A percentile compares a stretch with the other conserved stretches of the same genome.
Conservation (phyloP, 2,888 invertebrate species). For the Ormia ochracea region DNA sequence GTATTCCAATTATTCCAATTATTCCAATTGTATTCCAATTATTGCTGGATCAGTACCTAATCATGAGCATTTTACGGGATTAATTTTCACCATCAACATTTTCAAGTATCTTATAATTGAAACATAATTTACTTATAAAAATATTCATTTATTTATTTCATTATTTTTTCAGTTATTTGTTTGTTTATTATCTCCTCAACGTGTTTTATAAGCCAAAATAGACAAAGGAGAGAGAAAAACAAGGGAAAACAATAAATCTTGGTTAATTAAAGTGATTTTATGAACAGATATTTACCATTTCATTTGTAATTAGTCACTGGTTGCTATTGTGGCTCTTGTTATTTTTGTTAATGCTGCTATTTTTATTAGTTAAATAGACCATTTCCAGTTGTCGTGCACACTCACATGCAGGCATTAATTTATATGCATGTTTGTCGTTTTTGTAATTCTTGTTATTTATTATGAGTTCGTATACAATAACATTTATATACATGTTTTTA, state of each 20-base stretch:
- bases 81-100: too few relatives aligned
- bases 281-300: constrained; percentile 49
- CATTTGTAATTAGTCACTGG: constrained; percentile 53
- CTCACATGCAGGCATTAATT: neutral
- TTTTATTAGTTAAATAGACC: neutral
- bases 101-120: too few relatives aligned
- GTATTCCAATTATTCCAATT: too few relatives aligned
- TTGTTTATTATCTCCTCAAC: neutral
- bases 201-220: constrained; percentile 17
- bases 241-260: constrained; percentile 46
- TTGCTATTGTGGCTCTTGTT: neutral
- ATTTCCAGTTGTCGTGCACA: constrained; percentile 4
- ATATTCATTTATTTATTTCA: neutral
- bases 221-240: too few relatives aligned
- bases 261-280: constrained; percentile 60
- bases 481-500: neutral
- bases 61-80: too few relatives aligned
- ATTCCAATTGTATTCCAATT: too few relatives aligned
- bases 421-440: constrained; percentile 4
- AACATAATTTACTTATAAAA: neutral
- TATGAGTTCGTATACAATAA: constrained; percentile 16
- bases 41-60: too few relatives aligned
- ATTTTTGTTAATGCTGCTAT: neutral
- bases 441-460: constrained; percentile 45
- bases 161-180: constrained; percentile 21